Evolutionary conservation across 2,888 invertebrate species (phyloP).

Genomic region (Sphinx pinastri): DNA sequence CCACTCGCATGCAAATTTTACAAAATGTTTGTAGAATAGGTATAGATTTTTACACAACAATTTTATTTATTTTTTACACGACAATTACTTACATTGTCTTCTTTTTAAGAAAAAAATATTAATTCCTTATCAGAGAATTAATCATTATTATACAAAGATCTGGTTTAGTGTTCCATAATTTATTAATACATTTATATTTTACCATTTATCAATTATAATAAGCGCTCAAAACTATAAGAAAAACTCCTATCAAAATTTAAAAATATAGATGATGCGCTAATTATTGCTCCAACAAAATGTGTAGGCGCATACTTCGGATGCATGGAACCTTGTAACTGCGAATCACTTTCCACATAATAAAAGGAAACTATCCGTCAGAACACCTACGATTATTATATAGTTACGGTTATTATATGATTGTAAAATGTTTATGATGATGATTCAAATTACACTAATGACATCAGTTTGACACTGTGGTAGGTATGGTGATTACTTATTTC

Average conservation of each 20-base stretch:
- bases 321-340: neutral
- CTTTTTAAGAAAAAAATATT: too few species aligned
- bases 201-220: neutral
- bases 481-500: neutral
- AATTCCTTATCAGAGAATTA: too few species aligned
- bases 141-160: too few species aligned
- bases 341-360: constrained; percentile 11
- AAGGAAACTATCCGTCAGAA: neutral
- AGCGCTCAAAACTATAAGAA: neutral
- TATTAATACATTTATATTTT: neutral
- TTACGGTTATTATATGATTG: neutral
- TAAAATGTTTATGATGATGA: constrained; percentile 22
- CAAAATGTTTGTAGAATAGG: too few species aligned
- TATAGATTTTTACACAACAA: too few species aligned
- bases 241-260: constrained; percentile 19
- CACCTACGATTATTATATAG: constrained; percentile 8
- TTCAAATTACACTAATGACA: constrained; percentile 1
- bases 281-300: constrained; percentile 27
- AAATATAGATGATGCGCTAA: constrained; percentile 14
- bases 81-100: too few species aligned
- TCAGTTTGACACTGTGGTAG: neutral
- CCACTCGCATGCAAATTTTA: too few species aligned
- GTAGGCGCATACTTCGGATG: constrained; percentile 25
- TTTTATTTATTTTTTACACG: too few species aligned
- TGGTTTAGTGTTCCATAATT: too few species aligned